Percentiles rank a stretch among this genome's conserved stretches.
phyloP scores from a whole-genome alignment of 92 coral and sea anemone genomes.

The Paramuricea clavata region DNA sequence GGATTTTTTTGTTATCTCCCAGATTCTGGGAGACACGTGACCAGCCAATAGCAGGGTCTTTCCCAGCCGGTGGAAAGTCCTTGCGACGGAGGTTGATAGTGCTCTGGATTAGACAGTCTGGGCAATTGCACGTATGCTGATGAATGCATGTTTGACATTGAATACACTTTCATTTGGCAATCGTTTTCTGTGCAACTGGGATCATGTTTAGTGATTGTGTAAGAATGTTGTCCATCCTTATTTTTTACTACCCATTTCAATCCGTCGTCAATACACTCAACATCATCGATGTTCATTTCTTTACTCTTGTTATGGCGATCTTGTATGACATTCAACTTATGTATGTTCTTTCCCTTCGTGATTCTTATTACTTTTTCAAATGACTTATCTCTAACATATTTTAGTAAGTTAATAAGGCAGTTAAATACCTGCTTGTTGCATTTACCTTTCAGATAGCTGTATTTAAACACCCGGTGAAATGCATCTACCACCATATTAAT shows the following conservation, averaged over 20 bases:
- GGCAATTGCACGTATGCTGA: conserved; percentile 26
- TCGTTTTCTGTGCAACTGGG: neutral
- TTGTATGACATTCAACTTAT: conserved; percentile 41
- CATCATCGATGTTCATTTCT: conserved; percentile 23
- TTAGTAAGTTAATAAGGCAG: conserved; percentile 64
- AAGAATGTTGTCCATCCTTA: neutral
- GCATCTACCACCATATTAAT: conserved; percentile 57
- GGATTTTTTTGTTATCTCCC: too few species aligned
- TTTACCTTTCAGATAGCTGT: conserved; percentile 21
- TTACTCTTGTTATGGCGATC: conserved; percentile 58
- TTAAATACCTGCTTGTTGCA: conserved; percentile 59
- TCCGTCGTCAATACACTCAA: neutral
- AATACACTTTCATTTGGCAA: conserved; percentile 36
- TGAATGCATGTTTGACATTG: conserved; percentile 50
- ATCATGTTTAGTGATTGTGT: neutral
- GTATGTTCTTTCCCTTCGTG: conserved; percentile 70
- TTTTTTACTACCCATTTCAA: conserved; percentile 9
- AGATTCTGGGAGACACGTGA: too few species aligned
- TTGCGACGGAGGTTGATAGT: too few species aligned
- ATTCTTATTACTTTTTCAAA: conserved; percentile 65
- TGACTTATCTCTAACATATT: conserved; percentile 65
- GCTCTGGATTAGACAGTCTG: conserved; percentile 31
- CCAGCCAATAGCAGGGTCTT: too few species aligned
- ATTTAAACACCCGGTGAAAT: conserved; percentile 48
- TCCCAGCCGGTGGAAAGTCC: too few species aligned